A percentile compares a stretch with the other conserved stretches of the same genome.
Evolutionary conservation across 92 coral and sea anemone genomes (phyloP).

Genomic region (Muricea muricata): DNA sequence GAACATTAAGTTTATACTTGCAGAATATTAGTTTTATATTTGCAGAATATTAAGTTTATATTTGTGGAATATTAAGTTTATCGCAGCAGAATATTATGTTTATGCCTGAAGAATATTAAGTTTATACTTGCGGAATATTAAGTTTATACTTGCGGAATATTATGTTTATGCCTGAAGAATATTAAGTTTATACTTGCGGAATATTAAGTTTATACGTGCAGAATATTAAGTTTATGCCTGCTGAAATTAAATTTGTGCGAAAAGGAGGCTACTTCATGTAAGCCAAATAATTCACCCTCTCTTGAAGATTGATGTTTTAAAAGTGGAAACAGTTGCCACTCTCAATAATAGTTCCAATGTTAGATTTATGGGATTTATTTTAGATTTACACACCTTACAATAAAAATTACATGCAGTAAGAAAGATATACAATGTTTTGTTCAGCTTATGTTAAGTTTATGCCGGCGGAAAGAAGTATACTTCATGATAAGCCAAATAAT

Average conservation of each 20-base stretch:
- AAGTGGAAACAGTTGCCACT: too few relatives aligned
- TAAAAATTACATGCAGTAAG: too few relatives aligned
- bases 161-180: background rate
- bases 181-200: background rate
- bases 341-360: background rate
- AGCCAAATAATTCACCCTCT: background rate
- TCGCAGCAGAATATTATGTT: too few relatives aligned
- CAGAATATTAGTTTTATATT: too few relatives aligned
- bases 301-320: too few relatives aligned
- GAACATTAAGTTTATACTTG: too few relatives aligned
- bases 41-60: too few relatives aligned
- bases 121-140: background rate
- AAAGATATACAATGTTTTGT: too few relatives aligned
- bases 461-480: too few relatives aligned
- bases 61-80: too few relatives aligned
- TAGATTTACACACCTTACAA: too few relatives aligned
- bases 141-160: background rate
- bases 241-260: background rate
- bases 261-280: background rate
- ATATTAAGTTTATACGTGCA: background rate
- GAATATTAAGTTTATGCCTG: background rate
- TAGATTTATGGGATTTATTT: background rate
- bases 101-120: background rate
- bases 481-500: too few relatives aligned
- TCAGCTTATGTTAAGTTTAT: background rate